Percentiles rank a stretch among this genome's conserved stretches.
phyloP scores from a whole-genome alignment of 2,113 vertebrate genomes.

The Semnornis frantzii region DNA sequence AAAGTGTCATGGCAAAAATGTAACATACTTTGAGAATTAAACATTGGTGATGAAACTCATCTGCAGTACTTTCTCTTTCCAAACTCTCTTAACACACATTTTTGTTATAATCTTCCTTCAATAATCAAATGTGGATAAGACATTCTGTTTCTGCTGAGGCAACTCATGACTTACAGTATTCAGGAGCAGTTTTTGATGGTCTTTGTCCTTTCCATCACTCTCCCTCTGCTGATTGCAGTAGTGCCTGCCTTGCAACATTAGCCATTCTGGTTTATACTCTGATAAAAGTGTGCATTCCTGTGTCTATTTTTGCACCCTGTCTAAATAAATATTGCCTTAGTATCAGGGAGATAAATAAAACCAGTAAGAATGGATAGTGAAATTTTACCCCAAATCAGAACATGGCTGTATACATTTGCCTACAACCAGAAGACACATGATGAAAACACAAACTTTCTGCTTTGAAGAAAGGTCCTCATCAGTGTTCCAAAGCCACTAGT shows the following conservation, averaged over 20 bases:
- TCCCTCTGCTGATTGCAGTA: background rate
- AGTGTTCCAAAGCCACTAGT: background rate
- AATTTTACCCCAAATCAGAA: background rate
- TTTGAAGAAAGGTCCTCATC: background rate
- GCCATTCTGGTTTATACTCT: background rate
- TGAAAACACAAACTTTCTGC: background rate
- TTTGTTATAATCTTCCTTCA: background rate
- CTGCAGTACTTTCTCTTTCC: background rate
- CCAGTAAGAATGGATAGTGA: background rate
- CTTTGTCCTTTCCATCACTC: background rate
- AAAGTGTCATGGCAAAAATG: background rate
- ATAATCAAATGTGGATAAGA: background rate
- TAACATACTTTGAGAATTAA: background rate
- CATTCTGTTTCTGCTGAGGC: background rate
- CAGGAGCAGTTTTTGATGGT: background rate
- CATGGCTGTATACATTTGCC: rapidly evolving
- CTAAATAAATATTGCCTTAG: background rate
- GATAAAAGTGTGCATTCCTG: background rate
- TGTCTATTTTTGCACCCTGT: background rate
- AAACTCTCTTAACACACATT: background rate
- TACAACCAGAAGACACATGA: background rate
- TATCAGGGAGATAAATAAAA: background rate
- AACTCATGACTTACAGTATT: background rate
- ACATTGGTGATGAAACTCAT: background rate
- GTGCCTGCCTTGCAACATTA: background rate